Evolutionary conservation across 2,888 invertebrate species (phyloP).

Genomic region (Apamea anceps): DNA sequence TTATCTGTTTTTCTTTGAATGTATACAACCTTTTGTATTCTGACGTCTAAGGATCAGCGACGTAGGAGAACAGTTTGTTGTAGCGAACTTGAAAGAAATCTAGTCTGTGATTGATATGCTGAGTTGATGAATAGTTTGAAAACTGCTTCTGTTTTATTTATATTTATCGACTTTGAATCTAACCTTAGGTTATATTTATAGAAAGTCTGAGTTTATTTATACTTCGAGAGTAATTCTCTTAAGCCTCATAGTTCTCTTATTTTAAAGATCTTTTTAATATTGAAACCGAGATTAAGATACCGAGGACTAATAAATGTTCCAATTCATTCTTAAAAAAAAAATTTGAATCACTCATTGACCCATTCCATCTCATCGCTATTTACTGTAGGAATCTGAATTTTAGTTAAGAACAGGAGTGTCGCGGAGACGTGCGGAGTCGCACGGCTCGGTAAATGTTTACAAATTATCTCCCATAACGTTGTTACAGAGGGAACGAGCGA

Average conservation of each 20-base stretch:
- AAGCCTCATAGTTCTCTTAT: background rate
- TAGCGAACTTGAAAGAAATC: background rate
- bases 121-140: background rate
- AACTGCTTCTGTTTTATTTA: background rate
- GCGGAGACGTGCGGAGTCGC: constrained; percentile 37
- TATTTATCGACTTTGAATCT: background rate
- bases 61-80: background rate
- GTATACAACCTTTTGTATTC: background rate
- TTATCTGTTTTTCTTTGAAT: constrained; percentile 13
- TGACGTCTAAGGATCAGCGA: background rate
- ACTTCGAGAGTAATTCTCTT: background rate
- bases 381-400: constrained; percentile 37
- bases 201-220: background rate
- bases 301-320: background rate
- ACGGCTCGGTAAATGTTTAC: constrained; percentile 55
- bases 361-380: constrained; percentile 20
- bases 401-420: constrained; percentile 34
- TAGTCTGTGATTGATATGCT: background rate
- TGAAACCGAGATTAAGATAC: background rate
- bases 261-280: background rate
- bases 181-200: background rate
- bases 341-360: constrained; percentile 16
- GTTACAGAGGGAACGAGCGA: constrained; percentile 40
- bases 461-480: constrained; percentile 61
- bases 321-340: background rate